Conservation (phyloP, 2,888 invertebrate species). For the Cryptus armator region DNA sequence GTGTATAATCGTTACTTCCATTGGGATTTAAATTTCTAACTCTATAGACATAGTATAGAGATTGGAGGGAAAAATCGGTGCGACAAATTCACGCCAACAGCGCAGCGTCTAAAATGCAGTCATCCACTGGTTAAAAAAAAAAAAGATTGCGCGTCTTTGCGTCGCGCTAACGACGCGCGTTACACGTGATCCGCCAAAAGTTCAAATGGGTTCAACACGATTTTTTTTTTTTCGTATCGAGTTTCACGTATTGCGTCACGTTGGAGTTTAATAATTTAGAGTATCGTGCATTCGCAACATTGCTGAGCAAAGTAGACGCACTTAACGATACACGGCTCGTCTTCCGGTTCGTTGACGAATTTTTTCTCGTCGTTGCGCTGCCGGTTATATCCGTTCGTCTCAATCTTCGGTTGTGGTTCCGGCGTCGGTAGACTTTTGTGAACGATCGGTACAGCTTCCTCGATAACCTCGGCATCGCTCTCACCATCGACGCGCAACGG, state of each 20-base stretch:
- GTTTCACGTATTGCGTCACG: no score
- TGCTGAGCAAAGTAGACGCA: constrained; percentile 88
- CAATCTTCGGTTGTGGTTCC: constrained; percentile 78
- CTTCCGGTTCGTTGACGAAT: constrained; percentile 85
- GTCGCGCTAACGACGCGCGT: background rate
- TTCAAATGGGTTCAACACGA: background rate
- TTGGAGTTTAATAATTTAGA: constrained; percentile 55
- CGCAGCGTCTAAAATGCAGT: background rate
- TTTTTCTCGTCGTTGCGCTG: constrained; percentile 70
- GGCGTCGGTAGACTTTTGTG: constrained; percentile 76
- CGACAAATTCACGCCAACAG: background rate
- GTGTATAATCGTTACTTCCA: constrained; percentile 3
- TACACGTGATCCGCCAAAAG: background rate
- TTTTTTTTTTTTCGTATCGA: background rate
- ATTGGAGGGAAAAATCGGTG: background rate
- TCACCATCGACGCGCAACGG: constrained; percentile 60
- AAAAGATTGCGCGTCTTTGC: background rate
- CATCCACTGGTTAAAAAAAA: background rate
- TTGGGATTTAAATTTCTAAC: background rate
- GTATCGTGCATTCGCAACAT: constrained; percentile 88
- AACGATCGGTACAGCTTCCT: constrained; percentile 77
- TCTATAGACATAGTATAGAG: background rate
- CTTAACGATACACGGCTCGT: constrained; percentile 87
- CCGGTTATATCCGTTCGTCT: constrained; percentile 78
- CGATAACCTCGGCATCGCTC: constrained; percentile 75